Base-by-base conservation (phyloP, 2,797 vertebrate genomes). In the Hafferia zeledoni region DNA sequence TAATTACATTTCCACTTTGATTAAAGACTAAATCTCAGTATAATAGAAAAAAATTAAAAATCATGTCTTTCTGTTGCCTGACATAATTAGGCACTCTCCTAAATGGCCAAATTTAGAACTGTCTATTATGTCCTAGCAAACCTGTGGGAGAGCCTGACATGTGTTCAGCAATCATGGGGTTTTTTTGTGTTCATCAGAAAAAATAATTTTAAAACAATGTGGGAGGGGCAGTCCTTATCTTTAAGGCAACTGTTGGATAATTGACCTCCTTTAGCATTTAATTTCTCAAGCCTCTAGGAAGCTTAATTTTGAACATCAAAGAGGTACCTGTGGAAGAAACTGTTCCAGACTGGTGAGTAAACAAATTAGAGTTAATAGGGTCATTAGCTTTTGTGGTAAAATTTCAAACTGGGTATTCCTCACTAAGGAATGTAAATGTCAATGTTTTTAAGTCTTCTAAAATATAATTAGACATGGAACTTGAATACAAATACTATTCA, bases 321-420 rank as follows among this genome's bases (percentile, higher is more conserved):
- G 97, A 93, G 92, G 75, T 97, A 98, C 98, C 97, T 98, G 97
- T 97, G 95, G 97, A 97, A 98, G 95, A 96, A 95, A 94, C 81
- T 84, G 97, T 98, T 98, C 98, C 98, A 98, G 97, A 97, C 97
- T 97, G 90, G 96, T 98, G 96, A 98, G 97, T 98, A 98, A 98
- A 98, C 97, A 98, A 97, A 98, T 98, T 97, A 97, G 96, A 97
- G 96, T 97, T 98, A 98, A 98, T 94, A 96, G 96, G 97, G 97
- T 97, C 97, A 95, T 98, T 98, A 98, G 96, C 95, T 97, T 97
- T 97, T 95, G 94, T 96, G 92, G 95, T 97, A 96, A 98, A 98
- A 98, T 95, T 97, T 97, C 96, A 96, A 95, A 95, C 95, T 93
- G 88, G 74, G 84, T 97, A 96, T 97, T 97, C 89, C 87, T 97